A percentile compares a stretch with the other conserved stretches of the same genome.
These are phyloP conservation scores for Euphonia xanthogaster DNA, from an alignment of 2,797 vertebrate species.

Conservation along the genomic window DNA sequence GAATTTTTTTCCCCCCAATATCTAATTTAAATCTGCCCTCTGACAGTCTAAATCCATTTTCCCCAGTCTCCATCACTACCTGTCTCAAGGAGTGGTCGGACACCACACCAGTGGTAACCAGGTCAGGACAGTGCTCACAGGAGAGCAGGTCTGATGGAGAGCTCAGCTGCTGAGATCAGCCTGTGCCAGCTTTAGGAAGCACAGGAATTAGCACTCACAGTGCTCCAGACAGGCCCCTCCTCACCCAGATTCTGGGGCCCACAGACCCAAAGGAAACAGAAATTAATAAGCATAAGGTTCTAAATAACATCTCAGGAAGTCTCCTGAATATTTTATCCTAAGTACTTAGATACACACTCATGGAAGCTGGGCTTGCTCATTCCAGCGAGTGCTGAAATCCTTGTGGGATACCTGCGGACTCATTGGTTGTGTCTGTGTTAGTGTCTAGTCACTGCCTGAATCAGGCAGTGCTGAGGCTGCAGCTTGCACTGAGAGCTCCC, in stretches of 20 bases:
- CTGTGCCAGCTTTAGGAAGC: not conserved
- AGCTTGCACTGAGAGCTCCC: constrained; percentile 23
- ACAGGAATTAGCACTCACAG: not conserved
- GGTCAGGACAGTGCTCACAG: too few relatives aligned
- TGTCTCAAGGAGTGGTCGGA: not conserved
- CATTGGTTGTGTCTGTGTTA: constrained; percentile 53
- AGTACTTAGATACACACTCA: not conserved
- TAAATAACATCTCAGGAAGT: not conserved
- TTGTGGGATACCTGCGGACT: constrained; percentile 16
- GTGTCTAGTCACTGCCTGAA: constrained; percentile 42
- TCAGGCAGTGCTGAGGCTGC: not conserved
- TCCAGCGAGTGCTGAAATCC: not conserved
- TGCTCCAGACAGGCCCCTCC: not conserved
- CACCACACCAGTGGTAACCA: not conserved
- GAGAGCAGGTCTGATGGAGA: not conserved
- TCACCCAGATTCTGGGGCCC: not conserved
- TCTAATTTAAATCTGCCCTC: not conserved
- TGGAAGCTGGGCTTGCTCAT: not conserved
- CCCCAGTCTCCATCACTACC: not conserved
- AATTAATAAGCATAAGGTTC: not conserved
- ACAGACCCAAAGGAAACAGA: not conserved
- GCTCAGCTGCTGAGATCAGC: not conserved
- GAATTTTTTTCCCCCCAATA: not conserved
- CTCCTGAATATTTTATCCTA: constrained; percentile 43
- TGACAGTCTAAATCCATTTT: not conserved